phyloP scores from a whole-genome alignment of 2,797 vertebrate genomes.

The Buphagus erythrorhynchus region DNA sequence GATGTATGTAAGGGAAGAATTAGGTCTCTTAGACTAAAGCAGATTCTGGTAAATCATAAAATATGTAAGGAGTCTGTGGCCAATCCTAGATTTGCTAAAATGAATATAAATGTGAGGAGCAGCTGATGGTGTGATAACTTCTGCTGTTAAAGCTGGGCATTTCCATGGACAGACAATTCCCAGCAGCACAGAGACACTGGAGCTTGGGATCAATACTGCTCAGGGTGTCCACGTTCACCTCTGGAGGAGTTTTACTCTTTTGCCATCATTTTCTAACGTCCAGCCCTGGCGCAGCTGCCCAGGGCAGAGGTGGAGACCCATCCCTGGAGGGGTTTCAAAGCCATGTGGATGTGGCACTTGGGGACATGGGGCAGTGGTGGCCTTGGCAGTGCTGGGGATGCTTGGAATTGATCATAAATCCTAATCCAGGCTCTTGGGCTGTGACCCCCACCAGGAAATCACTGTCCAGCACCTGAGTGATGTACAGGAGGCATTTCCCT shows the following conservation, averaged over 20 bases:
- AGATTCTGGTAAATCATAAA: slow-evolving; percentile 1
- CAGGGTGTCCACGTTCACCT: rapidly evolving
- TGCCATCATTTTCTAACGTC: background rate
- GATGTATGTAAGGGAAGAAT: background rate
- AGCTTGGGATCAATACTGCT: rapidly evolving
- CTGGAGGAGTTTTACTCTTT: background rate
- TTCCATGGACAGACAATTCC: background rate
- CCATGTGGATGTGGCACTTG: background rate
- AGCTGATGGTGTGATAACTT: background rate
- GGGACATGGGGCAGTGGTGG: background rate
- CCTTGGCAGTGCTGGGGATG: background rate
- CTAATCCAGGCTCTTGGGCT: background rate
- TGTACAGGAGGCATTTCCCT: background rate
- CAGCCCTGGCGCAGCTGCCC: background rate
- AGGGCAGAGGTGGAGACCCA: background rate
- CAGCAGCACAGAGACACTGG: rapidly evolving
- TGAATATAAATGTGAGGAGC: background rate
- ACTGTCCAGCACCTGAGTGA: background rate
- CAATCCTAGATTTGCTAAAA: background rate
- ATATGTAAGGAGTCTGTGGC: background rate
- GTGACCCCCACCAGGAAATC: background rate
- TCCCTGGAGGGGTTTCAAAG: background rate
- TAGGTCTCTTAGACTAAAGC: background rate
- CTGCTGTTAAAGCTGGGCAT: background rate
- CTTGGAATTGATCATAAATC: rapidly evolving